Percentiles rank a stretch among this genome's conserved stretches.
These are phyloP conservation scores for Lycocerus yunnanus DNA, from an alignment of 2,888 invertebrate genomes.

Conservation along the genomic window DNA sequence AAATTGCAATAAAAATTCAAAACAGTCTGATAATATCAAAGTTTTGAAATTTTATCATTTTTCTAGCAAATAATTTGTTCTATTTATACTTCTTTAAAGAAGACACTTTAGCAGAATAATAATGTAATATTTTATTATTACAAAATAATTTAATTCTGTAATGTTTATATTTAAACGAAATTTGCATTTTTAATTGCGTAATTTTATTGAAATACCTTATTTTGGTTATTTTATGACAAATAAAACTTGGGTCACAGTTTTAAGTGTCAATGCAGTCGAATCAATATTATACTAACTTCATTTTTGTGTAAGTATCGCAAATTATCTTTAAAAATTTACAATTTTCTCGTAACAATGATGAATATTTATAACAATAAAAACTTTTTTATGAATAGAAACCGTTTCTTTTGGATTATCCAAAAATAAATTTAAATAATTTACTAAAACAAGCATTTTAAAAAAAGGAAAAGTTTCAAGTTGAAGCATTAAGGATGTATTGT, in stretches of 20 bases:
- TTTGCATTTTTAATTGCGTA: not conserved
- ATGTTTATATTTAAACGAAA: not conserved
- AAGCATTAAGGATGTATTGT: not conserved
- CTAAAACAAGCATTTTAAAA: not conserved
- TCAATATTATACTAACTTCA: too few relatives aligned
- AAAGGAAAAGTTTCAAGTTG: not conserved
- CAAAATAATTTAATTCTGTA: not conserved
- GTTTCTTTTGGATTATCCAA: not conserved
- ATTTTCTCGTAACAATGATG: not conserved
- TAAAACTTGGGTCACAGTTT: too few relatives aligned
- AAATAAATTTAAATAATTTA: not conserved
- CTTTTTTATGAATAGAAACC: not conserved
- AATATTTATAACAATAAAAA: not conserved
- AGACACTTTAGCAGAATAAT: not conserved
- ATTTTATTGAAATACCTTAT: not conserved
- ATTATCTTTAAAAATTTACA: not conserved
- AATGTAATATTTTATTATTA: not conserved
- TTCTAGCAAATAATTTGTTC: not conserved
- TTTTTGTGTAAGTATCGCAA: too few relatives aligned
- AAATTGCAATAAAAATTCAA: not conserved
- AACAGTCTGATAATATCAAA: not conserved
- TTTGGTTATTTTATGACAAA: too few relatives aligned
- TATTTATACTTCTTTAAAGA: not conserved
- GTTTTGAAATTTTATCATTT: not conserved
- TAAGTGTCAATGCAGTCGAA: too few relatives aligned